Percentiles rank a stretch among this genome's conserved stretches.
Evolutionary conservation across 2,797 vertebrate genomes (phyloP).

Genomic region (Hirundo rustica): DNA sequence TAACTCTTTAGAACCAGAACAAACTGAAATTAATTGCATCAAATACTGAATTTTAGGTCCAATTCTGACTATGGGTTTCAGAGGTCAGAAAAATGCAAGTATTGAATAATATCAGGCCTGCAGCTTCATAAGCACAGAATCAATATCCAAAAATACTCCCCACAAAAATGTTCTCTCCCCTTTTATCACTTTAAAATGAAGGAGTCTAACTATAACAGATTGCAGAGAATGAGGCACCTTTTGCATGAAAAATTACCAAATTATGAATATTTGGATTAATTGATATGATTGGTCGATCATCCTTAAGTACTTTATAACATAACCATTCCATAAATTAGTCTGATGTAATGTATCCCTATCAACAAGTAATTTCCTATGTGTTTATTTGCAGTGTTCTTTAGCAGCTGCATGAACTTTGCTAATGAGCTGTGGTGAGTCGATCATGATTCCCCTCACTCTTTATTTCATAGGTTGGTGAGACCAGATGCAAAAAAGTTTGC

Average conservation of each 20-base stretch:
- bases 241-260: constrained; percentile 9
- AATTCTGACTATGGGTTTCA: background rate
- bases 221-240: background rate
- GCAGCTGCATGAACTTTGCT: constrained; percentile 30
- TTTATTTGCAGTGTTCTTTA: constrained; percentile 42
- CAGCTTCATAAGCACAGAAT: background rate
- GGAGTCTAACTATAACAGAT: constrained; percentile 6
- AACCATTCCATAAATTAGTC: constrained; percentile 47
- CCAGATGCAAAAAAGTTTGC: constrained; percentile 97
- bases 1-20: background rate
- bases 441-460: constrained; percentile 42
- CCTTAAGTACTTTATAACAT: constrained; percentile 39
- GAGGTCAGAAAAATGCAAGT: background rate
- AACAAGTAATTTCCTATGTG: constrained; percentile 47
- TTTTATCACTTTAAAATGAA: constrained; percentile 14
- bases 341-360: constrained; percentile 22
- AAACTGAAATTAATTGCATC: background rate
- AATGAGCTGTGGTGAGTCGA: background rate
- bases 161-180: background rate
- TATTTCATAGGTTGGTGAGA: constrained; percentile 90
- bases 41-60: background rate
- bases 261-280: constrained; percentile 35
- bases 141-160: background rate
- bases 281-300: constrained; percentile 55
- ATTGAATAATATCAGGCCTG: background rate